Evolutionary conservation across 2,888 invertebrate species (phyloP).

Genomic region (Erebia aethiops): DNA sequence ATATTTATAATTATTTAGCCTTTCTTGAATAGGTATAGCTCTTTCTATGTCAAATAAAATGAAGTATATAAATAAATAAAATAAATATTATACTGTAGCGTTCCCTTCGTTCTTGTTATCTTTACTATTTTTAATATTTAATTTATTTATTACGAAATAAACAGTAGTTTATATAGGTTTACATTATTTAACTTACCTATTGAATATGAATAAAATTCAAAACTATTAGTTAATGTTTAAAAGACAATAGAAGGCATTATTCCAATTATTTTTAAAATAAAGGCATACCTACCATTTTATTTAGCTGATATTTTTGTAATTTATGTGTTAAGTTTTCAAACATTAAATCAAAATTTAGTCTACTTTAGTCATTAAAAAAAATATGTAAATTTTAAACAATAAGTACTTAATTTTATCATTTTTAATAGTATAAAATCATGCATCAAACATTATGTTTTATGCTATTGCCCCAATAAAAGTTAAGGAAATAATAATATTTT

Average conservation of each 20-base stretch:
- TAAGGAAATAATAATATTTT: not conserved
- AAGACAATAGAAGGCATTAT: not conserved
- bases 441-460: conserved; percentile 2
- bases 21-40: conserved; percentile 7
- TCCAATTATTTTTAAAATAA: not conserved
- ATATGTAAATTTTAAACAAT: not conserved
- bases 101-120: not conserved
- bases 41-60: conserved; percentile 13
- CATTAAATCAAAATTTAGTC: too few species aligned
- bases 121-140: not conserved
- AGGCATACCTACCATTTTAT: too few species aligned
- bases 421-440: not conserved
- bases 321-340: too few species aligned
- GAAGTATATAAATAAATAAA: not conserved
- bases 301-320: too few species aligned
- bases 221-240: not conserved
- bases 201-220: not conserved
- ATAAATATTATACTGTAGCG: not conserved
- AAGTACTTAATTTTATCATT: not conserved
- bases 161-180: not conserved
- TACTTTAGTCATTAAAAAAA: not conserved
- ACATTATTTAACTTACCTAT: not conserved
- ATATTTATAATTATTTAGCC: conserved; percentile 22
- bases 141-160: conserved; percentile 6
- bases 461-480: not conserved